Evolutionary conservation across 2,797 vertebrate genomes (phyloP).

Genomic region (Mus caroli): DNA sequence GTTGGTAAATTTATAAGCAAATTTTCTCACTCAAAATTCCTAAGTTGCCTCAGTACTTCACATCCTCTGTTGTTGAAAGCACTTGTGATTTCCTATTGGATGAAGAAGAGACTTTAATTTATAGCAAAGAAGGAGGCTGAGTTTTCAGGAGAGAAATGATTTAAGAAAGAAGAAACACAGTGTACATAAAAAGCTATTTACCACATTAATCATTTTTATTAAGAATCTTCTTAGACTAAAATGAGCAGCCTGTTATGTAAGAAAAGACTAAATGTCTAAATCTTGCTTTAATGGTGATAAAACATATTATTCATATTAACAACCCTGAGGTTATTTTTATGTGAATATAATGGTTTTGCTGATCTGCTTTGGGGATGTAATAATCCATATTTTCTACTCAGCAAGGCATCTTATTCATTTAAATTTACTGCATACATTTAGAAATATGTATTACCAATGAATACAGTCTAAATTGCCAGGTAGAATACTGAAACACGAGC

Average conservation of each 20-base stretch:
- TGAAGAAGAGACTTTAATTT: conserved; percentile 49
- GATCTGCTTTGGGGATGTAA: conserved; percentile 70
- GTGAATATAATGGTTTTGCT: conserved; percentile 64
- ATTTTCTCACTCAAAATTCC: background rate
- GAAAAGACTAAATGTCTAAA: conserved; percentile 75
- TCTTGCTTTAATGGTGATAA: conserved; percentile 74
- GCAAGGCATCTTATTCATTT: conserved; percentile 70
- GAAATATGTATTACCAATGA: conserved; percentile 61
- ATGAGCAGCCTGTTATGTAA: conserved; percentile 63
- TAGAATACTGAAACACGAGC: background rate
- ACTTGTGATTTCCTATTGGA: background rate
- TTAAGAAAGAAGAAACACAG: conserved; percentile 53
- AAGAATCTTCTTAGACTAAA: conserved; percentile 68
- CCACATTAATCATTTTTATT: conserved; percentile 80
- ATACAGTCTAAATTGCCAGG: conserved; percentile 56
- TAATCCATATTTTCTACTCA: conserved; percentile 80
- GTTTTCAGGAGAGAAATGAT: conserved; percentile 57
- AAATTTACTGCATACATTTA: conserved; percentile 73
- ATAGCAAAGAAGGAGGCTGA: background rate
- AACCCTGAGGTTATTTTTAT: conserved; percentile 76
- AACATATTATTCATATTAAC: conserved; percentile 78
- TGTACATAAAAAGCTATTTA: conserved; percentile 72
- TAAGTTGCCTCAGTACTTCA: background rate
- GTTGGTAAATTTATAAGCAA: background rate
- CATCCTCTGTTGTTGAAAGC: background rate